Evolutionary conservation across 1,140 invertebrate species (phyloP).

Genomic region (Xylocopa sonorina): DNA sequence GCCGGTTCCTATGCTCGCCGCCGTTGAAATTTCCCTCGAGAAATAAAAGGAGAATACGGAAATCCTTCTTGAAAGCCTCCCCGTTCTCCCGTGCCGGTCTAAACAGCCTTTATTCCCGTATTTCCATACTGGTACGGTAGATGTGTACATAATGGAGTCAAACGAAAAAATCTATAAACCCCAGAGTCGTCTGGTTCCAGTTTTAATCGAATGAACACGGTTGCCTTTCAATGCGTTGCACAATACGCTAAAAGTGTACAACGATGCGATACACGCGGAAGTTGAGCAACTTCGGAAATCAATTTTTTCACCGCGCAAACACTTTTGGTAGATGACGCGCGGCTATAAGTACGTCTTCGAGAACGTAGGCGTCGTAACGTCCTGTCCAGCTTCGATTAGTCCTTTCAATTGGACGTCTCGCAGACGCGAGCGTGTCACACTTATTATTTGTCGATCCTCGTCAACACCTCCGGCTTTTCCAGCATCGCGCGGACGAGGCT

Average conservation of each 20-base stretch:
- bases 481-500: not conserved
- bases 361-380: too few species aligned
- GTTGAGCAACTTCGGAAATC: too few species aligned
- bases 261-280: too few species aligned
- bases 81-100: not conserved
- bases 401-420: constrained; percentile 16
- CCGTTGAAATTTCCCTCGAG: constrained; percentile 37
- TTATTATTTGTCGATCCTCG: too few species aligned
- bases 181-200: not conserved
- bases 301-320: too few species aligned
- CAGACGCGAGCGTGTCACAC: not conserved
- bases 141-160: not conserved
- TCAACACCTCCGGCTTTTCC: too few species aligned
- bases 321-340: too few species aligned
- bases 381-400: constrained; percentile 22
- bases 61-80: not conserved
- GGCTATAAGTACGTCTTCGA: not conserved
- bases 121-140: not conserved
- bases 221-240: not conserved
- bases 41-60: not conserved
- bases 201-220: not conserved
- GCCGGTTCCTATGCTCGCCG: not conserved
- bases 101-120: not conserved
- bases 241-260: too few species aligned
- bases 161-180: too few species aligned